phyloP scores from a whole-genome alignment of 2,797 vertebrate species.

The Smutsia temminckii region DNA sequence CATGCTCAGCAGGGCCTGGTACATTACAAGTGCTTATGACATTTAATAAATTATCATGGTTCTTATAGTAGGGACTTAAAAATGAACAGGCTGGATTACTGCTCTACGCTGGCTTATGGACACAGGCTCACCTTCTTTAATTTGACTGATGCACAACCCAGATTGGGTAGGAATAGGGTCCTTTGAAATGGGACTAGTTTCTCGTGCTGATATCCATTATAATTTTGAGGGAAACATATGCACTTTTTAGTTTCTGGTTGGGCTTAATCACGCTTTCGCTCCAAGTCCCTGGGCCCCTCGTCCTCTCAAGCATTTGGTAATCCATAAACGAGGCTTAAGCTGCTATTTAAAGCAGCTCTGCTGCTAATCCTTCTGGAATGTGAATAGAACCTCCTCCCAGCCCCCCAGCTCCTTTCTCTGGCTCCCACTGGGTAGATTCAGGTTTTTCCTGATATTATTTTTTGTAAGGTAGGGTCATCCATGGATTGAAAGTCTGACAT shows the following conservation, averaged over 20 bases:
- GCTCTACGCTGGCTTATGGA: background rate
- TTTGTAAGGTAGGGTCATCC: background rate
- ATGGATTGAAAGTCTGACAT: background rate
- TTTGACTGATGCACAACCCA: rapidly evolving
- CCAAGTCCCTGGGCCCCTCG: background rate
- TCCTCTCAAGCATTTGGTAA: conserved; percentile 56
- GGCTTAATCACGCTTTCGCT: background rate
- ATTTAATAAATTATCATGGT: background rate
- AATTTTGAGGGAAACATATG: background rate
- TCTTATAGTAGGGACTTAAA: background rate
- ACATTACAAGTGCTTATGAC: background rate
- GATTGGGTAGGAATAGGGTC: background rate
- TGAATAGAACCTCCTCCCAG: background rate
- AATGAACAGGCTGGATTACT: background rate
- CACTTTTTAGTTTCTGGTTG: background rate
- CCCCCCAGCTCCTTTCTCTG: background rate
- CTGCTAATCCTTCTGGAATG: conserved; percentile 67
- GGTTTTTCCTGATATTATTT: background rate
- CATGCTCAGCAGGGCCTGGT: background rate
- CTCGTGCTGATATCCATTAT: background rate
- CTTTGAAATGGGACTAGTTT: background rate
- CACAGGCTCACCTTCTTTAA: background rate
- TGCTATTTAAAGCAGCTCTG: conserved; percentile 72
- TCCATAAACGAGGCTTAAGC: conserved; percentile 66
- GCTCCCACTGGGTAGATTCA: background rate